These are phyloP conservation scores for Zygaena filipendulae DNA, from an alignment of 2,888 invertebrate genomes.

Conservation along the genomic window DNA sequence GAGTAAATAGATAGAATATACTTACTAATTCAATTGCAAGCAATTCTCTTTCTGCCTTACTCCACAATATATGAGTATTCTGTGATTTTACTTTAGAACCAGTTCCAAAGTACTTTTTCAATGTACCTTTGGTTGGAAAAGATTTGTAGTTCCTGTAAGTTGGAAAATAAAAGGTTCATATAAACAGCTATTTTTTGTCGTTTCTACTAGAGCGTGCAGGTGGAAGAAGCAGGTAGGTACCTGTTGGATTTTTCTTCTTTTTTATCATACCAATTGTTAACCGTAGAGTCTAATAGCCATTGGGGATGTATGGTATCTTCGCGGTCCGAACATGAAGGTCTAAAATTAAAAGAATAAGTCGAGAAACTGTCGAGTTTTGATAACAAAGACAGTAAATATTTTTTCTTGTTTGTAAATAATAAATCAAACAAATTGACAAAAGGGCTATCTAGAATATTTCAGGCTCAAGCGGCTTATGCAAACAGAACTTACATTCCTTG, in stretches of 20 bases:
- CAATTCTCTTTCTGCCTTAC: slow-evolving; percentile 58
- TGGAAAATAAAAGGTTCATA: too few relatives aligned
- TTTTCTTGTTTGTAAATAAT: too few relatives aligned
- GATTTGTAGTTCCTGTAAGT: too few relatives aligned
- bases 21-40: slow-evolving; percentile 68
- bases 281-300: slow-evolving; percentile 72
- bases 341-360: slow-evolving; percentile 15
- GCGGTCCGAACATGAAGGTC: slow-evolving; percentile 62
- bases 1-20: too few relatives aligned
- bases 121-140: slow-evolving; percentile 26
- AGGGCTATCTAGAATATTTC: neutral
- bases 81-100: slow-evolving; percentile 24
- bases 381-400: slow-evolving; percentile 2
- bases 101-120: slow-evolving; percentile 36
- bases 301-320: slow-evolving; percentile 73
- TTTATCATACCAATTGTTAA: slow-evolving; percentile 71
- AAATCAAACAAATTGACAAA: neutral
- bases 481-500: slow-evolving; percentile 63
- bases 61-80: slow-evolving; percentile 36
- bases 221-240: too few relatives aligned
- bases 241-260: slow-evolving; percentile 33
- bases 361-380: slow-evolving; percentile 5
- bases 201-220: too few relatives aligned
- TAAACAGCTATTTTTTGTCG: too few relatives aligned
- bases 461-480: slow-evolving; percentile 16